phyloP scores from a whole-genome alignment of 2,797 vertebrate species.

The Chelmon rostratus region DNA sequence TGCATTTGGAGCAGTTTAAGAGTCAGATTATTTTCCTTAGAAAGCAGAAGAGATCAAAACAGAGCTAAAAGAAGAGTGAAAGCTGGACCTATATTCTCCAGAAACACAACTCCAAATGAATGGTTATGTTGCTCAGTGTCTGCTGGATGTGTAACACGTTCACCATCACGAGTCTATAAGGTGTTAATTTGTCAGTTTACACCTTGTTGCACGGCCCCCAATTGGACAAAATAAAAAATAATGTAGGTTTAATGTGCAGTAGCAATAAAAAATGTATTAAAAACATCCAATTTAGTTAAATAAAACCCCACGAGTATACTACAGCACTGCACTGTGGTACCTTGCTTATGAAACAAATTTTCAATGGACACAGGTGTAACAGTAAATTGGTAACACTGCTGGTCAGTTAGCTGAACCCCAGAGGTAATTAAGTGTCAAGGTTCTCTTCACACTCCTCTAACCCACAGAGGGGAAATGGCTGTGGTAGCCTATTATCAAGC shows the following conservation, averaged over 20 bases:
- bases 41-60: not conserved
- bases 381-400: constrained; percentile 39
- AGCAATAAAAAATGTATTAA: not conserved
- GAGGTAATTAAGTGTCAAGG: constrained; percentile 39
- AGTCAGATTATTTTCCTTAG: not conserved
- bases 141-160: not conserved
- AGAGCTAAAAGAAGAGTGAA: not conserved
- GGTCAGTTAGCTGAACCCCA: constrained; percentile 43
- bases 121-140: not conserved
- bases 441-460: constrained; percentile 42
- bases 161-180: not conserved
- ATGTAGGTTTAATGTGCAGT: not conserved
- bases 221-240: not conserved
- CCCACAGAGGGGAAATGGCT: constrained; percentile 70
- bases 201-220: not conserved
- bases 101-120: not conserved
- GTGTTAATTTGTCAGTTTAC: not conserved
- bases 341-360: constrained; percentile 22
- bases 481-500: constrained; percentile 89
- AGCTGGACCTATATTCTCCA: not conserved
- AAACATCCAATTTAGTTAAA: not conserved
- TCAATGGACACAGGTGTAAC: constrained; percentile 31
- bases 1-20: not conserved
- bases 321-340: not conserved
- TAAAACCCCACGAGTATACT: not conserved